Evolutionary conservation across 2,888 invertebrate species (phyloP), one percentile per base, ranked within the genome.

Genomic region (Nemotelus nigrinus): DNA sequence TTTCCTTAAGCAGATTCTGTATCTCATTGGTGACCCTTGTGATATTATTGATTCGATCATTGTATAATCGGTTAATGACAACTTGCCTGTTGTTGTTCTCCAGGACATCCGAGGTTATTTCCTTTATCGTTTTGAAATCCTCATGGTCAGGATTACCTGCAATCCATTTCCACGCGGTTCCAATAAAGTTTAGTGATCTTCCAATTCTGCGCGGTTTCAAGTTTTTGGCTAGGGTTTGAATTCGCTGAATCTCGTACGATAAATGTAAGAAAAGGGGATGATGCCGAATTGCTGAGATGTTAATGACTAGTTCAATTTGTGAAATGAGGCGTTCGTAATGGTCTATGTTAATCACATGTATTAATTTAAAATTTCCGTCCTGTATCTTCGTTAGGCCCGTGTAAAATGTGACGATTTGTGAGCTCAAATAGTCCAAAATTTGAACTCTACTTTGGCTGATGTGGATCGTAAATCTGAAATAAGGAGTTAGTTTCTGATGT

Each of bases 371-470:
- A 10, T 53, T 53, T 53, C 53, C 53, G 10, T 53, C 10, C 7
- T 10, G 10, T 7, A 53, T 53, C 25, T 58, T 58, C 4, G 58
- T 25, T 58, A 5, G 7, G 7, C 58, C 58, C 25, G 25, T 58
- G 25, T 58, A 25, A 25, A 58, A 58, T 8, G 58, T n/a, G 58
- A 58, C 25, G 8, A n/a, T 25, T 58, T 58, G 58, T 7, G 58
- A 58, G 25, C 58, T 58, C 10, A 25, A 58, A n/a, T 10, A 58
- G 58, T 58, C 58, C 58, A 58, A 58, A 10, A 58, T 58, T 58
- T 58, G 10, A 25, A 58, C 25, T 50, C 25, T 43, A 4, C n/a
- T 5, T 5, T n/a, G 5, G 25, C 4, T 25, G 58, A 58, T 5
- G 25, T 58, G 25, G 25, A n/a, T 4, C 7, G 25, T 7, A 58